Percentiles rank a stretch among this genome's conserved stretches.
These are phyloP conservation scores for Styela clava DNA, from an alignment of 23 tunicate species.

Conservation along the genomic window DNA sequence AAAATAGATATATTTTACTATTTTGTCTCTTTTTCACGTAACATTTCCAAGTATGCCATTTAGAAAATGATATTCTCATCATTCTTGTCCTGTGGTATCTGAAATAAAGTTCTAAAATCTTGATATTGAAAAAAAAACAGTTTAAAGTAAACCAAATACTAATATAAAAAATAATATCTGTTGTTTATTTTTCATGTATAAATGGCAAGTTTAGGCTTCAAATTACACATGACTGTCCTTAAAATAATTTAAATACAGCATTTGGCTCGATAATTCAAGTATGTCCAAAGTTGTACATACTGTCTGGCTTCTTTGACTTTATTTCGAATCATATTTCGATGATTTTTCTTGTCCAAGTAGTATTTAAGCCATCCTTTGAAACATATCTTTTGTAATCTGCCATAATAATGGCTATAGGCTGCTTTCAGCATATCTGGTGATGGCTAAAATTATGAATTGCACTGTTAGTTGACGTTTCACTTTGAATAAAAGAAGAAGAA, in stretches of 20 bases:
- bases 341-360: conserved; percentile 54
- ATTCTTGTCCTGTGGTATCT: conserved; percentile 63
- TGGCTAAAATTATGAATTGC: conserved; percentile 56
- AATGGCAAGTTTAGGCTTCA: too few species aligned
- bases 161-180: too few species aligned
- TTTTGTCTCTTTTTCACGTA: conserved; percentile 63
- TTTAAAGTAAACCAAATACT: too few species aligned
- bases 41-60: conserved; percentile 76
- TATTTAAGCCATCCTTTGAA: conserved; percentile 66
- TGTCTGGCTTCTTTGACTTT: conserved; percentile 73
- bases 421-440: conserved; percentile 64
- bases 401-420: conserved; percentile 65
- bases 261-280: too few species aligned
- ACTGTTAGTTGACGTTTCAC: too few species aligned
- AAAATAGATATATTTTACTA: conserved; percentile 44
- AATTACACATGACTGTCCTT: too few species aligned
- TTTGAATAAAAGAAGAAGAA: too few species aligned
- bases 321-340: conserved; percentile 39
- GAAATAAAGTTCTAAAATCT: too few species aligned
- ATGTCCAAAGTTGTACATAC: too few species aligned
- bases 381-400: conserved; percentile 42
- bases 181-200: too few species aligned
- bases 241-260: too few species aligned
- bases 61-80: conserved; percentile 44
- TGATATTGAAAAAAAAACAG: too few species aligned